These are phyloP conservation scores for Oreohelix idahoensis DNA, from an alignment of 1,140 invertebrate species.

Conservation along the genomic window DNA sequence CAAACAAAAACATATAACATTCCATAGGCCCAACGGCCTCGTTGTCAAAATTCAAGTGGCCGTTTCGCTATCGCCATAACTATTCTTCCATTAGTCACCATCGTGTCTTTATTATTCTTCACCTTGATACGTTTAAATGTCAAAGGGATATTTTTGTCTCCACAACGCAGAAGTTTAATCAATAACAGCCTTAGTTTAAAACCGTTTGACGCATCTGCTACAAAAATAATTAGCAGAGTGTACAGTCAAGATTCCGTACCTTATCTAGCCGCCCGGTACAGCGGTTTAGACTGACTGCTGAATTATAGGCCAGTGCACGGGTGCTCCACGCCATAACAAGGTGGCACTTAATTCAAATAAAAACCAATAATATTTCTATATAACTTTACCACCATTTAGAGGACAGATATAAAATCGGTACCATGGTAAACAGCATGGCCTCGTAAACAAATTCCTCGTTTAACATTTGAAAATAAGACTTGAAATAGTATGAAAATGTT, in stretches of 20 bases:
- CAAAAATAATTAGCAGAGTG: conserved; percentile 6
- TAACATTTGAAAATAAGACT: neutral
- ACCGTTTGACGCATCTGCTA: conserved; percentile 20
- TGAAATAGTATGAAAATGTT: neutral
- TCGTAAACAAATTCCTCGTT: neutral
- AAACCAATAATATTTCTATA: conserved; percentile 1
- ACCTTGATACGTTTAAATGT: neutral
- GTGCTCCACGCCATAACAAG: neutral
- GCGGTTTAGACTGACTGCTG: neutral
- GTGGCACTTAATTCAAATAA: neutral
- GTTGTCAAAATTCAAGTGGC: no score
- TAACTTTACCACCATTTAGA: neutral
- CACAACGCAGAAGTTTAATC: neutral
- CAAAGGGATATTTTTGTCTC: neutral
- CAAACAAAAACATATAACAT: no score
- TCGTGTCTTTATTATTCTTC: neutral
- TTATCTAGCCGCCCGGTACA: neutral
- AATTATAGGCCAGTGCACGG: conserved; percentile 21
- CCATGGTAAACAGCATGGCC: neutral
- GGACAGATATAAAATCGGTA: neutral
- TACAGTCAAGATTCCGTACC: neutral
- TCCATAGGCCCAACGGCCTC: no score
- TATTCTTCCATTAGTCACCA: neutral
- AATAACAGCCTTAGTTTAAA: neutral
- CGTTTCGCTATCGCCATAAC: no score